Percentiles rank a stretch among this genome's conserved stretches.
Conservation (phyloP, 1,140 invertebrate genomes). For the Zaprionus lachaisei region DNA sequence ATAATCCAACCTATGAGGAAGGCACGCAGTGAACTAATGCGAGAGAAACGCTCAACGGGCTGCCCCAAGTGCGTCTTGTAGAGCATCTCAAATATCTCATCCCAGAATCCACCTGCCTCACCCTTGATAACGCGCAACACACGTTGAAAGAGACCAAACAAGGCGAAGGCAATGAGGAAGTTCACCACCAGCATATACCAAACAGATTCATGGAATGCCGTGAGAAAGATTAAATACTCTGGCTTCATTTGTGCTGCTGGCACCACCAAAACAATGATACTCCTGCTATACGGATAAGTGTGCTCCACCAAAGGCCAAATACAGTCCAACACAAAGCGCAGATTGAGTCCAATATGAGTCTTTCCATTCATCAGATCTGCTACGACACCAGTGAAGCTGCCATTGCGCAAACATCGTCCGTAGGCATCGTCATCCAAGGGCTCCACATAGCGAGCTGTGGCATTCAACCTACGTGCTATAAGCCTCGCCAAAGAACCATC, state of each 20-base stretch:
- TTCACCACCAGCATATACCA: conserved; percentile 62
- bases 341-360: conserved; percentile 67
- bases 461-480: conserved; percentile 57
- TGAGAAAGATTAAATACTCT: conserved; percentile 69
- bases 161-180: conserved; percentile 50
- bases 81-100: conserved; percentile 68
- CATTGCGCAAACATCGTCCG: conserved; percentile 60
- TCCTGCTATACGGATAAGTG: conserved; percentile 63
- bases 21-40: conserved; percentile 61
- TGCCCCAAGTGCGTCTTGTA: conserved; percentile 70
- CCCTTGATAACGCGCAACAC: conserved; percentile 40
- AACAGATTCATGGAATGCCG: conserved; percentile 58
- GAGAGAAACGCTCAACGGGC: conserved; percentile 53
- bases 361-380: conserved; percentile 47
- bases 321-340: conserved; percentile 69
- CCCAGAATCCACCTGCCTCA: conserved; percentile 38
- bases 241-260: conserved; percentile 67
- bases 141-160: conserved; percentile 56
- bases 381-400: conserved; percentile 64
- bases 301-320: conserved; percentile 59
- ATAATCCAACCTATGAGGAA: conserved; percentile 75
- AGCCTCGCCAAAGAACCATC: conserved; percentile 63
- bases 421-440: conserved; percentile 68
- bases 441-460: conserved; percentile 57
- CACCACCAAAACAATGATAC: conserved; percentile 60